Evolutionary conservation across 2,797 vertebrate species (phyloP), one percentile per base, ranked within the genome.

Genomic region (Mycteria americana): DNA sequence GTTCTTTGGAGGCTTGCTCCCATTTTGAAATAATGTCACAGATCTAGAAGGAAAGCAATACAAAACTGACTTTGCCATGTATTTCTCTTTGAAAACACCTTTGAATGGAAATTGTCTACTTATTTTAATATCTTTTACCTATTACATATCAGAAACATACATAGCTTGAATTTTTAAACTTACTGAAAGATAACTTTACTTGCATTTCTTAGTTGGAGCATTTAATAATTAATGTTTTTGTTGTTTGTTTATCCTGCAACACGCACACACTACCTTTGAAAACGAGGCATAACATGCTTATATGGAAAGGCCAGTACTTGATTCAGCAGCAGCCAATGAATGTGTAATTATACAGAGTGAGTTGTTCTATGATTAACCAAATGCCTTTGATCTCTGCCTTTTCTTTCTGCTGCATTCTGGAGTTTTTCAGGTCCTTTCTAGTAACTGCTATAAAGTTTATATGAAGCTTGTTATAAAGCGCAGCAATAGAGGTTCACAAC

Each of bases 1-100:
- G 99, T 92, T 99, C 99, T 96, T 99, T 99, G 50, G 98, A 99
- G 4, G 99, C 99, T 92, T 99, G 99, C 95, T 99, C 99, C 99
- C 99, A 99, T 97, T 99, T 99, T 85, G 99, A 99, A 97, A 99
- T 99, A 91, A 99, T 99, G 96, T 99, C 99, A 98, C 99, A 99
- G 92, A 99, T 98, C 99, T 99, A 98, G 74, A 95, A 96, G 62
- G 51, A 83, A 93, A 96, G 85, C 48, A 83, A 59, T 45, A 60
- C 18, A 63, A 83, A 87, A 51, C 48, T 72, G 80, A 94, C 81
- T 43, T 69, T 57, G 89, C 13, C 68, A 23, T 46, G 35, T 25
- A 75, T 45, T 76, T 53, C 48, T 54, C 65, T 87, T 85, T 54
- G 68, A 37, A 92, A 93, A 88, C 12, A 56, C 35, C 27, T 88